Evolutionary conservation across 2,113 vertebrate genomes (phyloP).

Genomic region (Nettapus auritus): DNA sequence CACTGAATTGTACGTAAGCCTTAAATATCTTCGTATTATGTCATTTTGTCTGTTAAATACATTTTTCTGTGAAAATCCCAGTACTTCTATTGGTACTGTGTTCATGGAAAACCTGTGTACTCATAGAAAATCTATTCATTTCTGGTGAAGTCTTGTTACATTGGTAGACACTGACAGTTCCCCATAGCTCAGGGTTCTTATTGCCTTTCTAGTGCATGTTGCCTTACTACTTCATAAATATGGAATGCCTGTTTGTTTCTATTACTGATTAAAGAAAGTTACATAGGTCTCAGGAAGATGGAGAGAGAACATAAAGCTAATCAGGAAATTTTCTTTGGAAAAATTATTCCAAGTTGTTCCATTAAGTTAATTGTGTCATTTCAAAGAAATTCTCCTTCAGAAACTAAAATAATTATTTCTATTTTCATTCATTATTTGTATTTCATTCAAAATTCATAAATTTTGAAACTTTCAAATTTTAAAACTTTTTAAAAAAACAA

Average conservation of each 20-base stretch:
- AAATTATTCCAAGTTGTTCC: background rate
- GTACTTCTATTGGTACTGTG: background rate
- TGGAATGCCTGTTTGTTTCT: background rate
- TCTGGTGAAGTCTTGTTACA: background rate
- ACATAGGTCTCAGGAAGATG: background rate
- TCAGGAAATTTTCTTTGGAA: background rate
- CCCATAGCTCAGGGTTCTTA: background rate
- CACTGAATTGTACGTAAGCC: background rate
- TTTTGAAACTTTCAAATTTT: background rate
- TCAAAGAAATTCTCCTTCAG: background rate
- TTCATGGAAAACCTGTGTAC: background rate
- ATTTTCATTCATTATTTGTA: background rate
- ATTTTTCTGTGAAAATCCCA: background rate
- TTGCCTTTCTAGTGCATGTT: background rate
- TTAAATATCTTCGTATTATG: background rate
- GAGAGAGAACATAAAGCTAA: background rate
- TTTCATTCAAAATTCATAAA: too few relatives aligned
- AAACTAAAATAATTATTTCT: background rate
- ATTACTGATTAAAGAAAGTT: background rate
- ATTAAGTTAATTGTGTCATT: background rate
- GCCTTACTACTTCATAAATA: background rate
- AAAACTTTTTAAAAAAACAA: background rate
- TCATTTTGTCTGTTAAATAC: background rate
- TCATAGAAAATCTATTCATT: background rate
- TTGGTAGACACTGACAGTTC: background rate